Evolutionary conservation across 2,797 vertebrate genomes (phyloP).

Genomic region (Oreochromis mossambicus): DNA sequence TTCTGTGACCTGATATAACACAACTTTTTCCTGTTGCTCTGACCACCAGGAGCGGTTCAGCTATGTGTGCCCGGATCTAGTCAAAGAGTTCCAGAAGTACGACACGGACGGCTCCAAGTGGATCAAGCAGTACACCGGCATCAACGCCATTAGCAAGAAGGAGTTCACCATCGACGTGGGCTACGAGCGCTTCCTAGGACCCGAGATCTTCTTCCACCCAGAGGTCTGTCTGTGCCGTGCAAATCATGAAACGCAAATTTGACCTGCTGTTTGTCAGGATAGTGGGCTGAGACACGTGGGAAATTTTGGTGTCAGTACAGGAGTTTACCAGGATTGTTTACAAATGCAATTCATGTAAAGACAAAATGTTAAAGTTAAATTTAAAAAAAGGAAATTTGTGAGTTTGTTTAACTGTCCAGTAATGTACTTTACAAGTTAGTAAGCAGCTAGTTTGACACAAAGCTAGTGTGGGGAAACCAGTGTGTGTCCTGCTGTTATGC

Average conservation of each 20-base stretch:
- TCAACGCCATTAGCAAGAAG: slow-evolving; percentile 96
- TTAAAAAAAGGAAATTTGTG: not conserved
- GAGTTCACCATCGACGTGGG: slow-evolving; percentile 97
- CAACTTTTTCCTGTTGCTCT: not conserved
- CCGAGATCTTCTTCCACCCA: slow-evolving; percentile 98
- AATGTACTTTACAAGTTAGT: not conserved
- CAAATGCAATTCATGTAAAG: not conserved
- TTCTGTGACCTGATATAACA: not conserved
- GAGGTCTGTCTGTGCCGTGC: slow-evolving; percentile 76
- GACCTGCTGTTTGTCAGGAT: not conserved
- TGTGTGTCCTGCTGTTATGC: not conserved
- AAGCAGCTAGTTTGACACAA: not conserved
- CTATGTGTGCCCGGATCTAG: slow-evolving; percentile 96
- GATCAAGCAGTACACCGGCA: slow-evolving; percentile 98
- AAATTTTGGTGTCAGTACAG: not conserved
- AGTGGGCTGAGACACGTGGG: not conserved
- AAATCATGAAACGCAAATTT: not conserved
- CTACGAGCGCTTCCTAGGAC: slow-evolving; percentile 95
- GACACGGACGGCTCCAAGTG: slow-evolving; percentile 94
- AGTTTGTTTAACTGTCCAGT: too few relatives aligned
- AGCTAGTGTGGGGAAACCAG: not conserved
- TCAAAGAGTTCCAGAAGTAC: slow-evolving; percentile 98
- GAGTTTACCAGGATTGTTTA: not conserved
- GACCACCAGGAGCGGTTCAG: slow-evolving; percentile 87
- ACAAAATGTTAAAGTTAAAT: not conserved